Evolutionary conservation across 1,140 invertebrate genomes (phyloP).

Genomic region (Oncopeltus fasciatus): DNA sequence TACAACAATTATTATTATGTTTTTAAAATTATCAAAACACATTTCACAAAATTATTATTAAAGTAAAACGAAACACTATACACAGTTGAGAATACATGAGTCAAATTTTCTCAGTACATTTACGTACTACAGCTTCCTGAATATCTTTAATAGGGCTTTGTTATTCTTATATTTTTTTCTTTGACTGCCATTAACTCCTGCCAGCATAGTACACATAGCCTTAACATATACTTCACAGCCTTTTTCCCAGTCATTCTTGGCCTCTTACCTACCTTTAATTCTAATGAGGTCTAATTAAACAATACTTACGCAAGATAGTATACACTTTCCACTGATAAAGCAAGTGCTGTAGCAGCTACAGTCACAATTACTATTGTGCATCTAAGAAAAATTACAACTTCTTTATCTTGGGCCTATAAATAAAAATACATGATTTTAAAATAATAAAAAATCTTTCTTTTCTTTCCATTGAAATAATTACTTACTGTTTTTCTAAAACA

Average conservation of each 20-base stretch:
- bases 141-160: too few relatives aligned
- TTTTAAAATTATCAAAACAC: neutral
- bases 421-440: constrained; percentile 16
- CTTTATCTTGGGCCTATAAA: constrained; percentile 49
- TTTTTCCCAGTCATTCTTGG: too few relatives aligned
- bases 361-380: constrained; percentile 53
- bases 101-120: too few relatives aligned
- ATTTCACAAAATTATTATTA: neutral
- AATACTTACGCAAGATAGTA: constrained; percentile 58
- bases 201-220: too few relatives aligned
- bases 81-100: too few relatives aligned
- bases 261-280: too few relatives aligned
- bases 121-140: too few relatives aligned
- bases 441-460: neutral
- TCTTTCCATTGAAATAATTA: neutral
- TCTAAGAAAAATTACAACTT: constrained; percentile 61
- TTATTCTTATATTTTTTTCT: too few relatives aligned
- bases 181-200: too few relatives aligned
- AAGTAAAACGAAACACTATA: neutral
- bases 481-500: constrained; percentile 52
- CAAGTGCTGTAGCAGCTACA: constrained; percentile 50
- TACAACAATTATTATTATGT: neutral
- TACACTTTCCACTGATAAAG: constrained; percentile 56
- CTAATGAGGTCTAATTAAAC: too few relatives aligned
- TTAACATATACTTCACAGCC: too few relatives aligned